Percentiles rank a stretch among this genome's conserved stretches.
Evolutionary conservation across 2,797 vertebrate species (phyloP).

Genomic region (Chaenodraco wilsoni): DNA sequence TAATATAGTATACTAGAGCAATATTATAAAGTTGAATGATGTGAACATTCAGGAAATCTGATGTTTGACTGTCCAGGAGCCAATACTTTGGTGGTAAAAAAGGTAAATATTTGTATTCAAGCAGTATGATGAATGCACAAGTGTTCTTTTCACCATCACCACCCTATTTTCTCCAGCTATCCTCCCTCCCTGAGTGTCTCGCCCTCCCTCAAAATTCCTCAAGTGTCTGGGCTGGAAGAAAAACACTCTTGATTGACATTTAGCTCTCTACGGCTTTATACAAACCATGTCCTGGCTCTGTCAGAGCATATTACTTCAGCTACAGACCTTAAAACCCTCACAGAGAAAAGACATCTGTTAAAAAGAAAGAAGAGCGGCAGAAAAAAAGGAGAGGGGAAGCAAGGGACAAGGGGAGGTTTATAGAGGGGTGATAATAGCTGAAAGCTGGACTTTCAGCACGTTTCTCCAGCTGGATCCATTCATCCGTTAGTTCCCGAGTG

Average conservation of each 20-base stretch:
- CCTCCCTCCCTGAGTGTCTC: conserved; percentile 62
- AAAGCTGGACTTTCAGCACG: conserved; percentile 70
- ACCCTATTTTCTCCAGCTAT: conserved; percentile 49
- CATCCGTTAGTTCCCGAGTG: conserved; percentile 45
- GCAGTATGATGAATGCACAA: conserved; percentile 36
- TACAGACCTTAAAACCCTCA: conserved; percentile 73
- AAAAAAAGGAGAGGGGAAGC: conserved; percentile 43
- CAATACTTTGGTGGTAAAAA: conserved; percentile 3
- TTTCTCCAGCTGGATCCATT: conserved; percentile 67
- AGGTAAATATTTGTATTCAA: conserved; percentile 19
- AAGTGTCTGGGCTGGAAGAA: conserved; percentile 77
- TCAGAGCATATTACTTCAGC: conserved; percentile 80
- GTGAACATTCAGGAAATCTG: neutral
- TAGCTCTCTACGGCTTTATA: conserved; percentile 77
- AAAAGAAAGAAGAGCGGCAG: conserved; percentile 53
- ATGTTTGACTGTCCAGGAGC: conserved; percentile 1
- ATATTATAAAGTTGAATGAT: neutral
- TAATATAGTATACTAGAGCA: neutral
- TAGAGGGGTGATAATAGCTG: conserved; percentile 70
- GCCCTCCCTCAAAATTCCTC: conserved; percentile 79
- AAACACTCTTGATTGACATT: conserved; percentile 84
- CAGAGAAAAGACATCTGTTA: conserved; percentile 76
- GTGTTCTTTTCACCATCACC: conserved; percentile 44
- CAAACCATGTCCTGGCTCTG: conserved; percentile 70
- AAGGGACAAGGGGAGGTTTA: conserved; percentile 60